These are phyloP conservation scores for Hyppa rectilinea DNA, from an alignment of 2,888 invertebrate species.

Conservation along the genomic window DNA sequence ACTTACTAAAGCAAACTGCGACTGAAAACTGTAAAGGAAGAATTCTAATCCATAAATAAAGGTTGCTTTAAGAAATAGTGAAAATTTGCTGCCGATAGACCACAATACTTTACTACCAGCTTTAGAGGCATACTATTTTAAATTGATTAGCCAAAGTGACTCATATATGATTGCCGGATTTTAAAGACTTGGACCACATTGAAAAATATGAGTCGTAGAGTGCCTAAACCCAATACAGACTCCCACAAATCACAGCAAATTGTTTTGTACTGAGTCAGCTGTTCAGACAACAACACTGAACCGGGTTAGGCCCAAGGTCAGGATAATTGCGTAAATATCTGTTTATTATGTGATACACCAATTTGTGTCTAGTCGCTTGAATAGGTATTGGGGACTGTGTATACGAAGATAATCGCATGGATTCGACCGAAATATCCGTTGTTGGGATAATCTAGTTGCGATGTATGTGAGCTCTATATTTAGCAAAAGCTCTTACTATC, in stretches of 20 bases:
- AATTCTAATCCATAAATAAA: not conserved
- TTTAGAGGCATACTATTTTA: not conserved
- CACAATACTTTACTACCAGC: not conserved
- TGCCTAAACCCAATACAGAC: constrained; percentile 22
- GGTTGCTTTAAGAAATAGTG: not conserved
- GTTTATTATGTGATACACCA: constrained; percentile 55
- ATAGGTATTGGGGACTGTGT: constrained; percentile 31
- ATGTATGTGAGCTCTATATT: not conserved
- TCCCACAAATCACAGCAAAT: constrained; percentile 51
- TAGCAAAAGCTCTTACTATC: not conserved
- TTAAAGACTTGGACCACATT: not conserved
- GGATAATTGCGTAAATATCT: constrained; percentile 58
- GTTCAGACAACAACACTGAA: constrained; percentile 48
- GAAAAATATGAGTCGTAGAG: constrained; percentile 9
- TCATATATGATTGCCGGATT: not conserved
- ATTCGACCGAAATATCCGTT: not conserved
- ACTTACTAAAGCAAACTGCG: constrained; percentile 14
- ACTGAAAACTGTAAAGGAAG: constrained; percentile 1
- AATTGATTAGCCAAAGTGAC: not conserved
- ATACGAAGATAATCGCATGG: constrained; percentile 8
- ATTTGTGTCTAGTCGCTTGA: constrained; percentile 64
- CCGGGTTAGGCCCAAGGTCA: constrained; percentile 59
- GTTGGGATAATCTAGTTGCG: not conserved
- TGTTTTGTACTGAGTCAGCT: constrained; percentile 57
- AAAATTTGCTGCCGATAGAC: not conserved